Base-by-base conservation (phyloP, 35 echinoderm and acorn worm species). In the Anneissia japonica region DNA sequence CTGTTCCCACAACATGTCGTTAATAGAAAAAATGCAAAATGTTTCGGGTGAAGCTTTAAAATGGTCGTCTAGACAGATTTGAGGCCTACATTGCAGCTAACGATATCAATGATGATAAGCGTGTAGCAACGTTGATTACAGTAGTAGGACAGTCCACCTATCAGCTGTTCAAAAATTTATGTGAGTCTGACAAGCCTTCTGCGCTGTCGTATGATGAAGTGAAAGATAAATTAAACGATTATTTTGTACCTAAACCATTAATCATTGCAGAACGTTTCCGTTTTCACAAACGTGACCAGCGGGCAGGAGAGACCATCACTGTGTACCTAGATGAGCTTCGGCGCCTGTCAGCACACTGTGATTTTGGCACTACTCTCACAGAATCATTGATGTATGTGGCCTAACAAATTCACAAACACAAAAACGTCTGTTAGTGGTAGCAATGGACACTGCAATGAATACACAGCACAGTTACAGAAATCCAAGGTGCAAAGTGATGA, bases 211-310 rank as follows among this genome's bases (percentile, higher is more conserved):
- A 30, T 38, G 6, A 19, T 39, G 51, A 85, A 36, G 29, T 85
- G 7, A 85, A 85, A 75, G 72, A 13, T 36, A 85, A 85, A 28
- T n/a, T 85, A n/a, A 85, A 39, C 75, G 84, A 85, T 21, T 85
- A 85, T 38, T 85, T 75, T 32, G 74, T 34, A 19, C 64, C 84
- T 26, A 84, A 84, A 56, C 83, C 83, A 1, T 35, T 84, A 41
- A 72, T 74, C 26, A 84, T 84, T 72, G 84, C 84, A 37, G 84
- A 85, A 38, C 31, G 72, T 29, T 85, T 75, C 35, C 33, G 84
- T 35, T 85, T 85, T 31, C 84, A 85, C 38, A 85, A 85, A 37
- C 37, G 84, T 17, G 84, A 85, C 4, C 72, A 85, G 28, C 84
- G 35, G 32, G 37, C 64, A 26, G 84, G 36, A 12, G 84, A 85